Percentiles rank a stretch among this genome's conserved stretches.
phyloP scores from a whole-genome alignment of 2,888 invertebrate species.

The Tribolium freemani region DNA sequence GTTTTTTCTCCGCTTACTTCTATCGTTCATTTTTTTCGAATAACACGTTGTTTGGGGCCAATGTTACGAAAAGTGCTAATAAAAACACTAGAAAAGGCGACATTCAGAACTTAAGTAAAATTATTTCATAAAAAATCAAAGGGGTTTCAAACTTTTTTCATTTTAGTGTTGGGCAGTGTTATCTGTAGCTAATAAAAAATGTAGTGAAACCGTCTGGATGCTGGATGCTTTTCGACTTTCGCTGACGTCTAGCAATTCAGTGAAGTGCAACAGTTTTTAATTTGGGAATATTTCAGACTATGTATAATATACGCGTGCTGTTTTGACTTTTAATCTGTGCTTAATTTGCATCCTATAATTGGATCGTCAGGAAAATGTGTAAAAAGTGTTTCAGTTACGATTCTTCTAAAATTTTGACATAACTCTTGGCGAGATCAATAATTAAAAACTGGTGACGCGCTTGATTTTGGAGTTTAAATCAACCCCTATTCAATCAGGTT shows the following conservation, averaged over 20 bases:
- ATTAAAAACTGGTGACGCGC: neutral
- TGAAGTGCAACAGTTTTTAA: neutral
- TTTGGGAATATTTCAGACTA: neutral
- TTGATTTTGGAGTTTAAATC: neutral
- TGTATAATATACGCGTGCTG: neutral
- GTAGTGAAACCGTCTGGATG: neutral
- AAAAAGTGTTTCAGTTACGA: neutral
- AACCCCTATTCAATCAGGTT: neutral
- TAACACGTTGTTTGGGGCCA: too few relatives aligned
- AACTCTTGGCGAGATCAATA: constrained; percentile 1
- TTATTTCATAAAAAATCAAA: too few relatives aligned
- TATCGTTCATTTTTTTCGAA: too few relatives aligned
- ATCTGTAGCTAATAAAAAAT: neutral
- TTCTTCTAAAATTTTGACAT: neutral
- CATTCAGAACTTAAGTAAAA: too few relatives aligned
- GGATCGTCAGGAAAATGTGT: neutral
- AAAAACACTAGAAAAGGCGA: too few relatives aligned
- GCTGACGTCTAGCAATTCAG: neutral
- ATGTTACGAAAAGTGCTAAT: too few relatives aligned
- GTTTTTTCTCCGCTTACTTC: too few relatives aligned
- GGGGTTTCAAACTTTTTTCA: too few relatives aligned
- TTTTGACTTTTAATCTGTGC: constrained; percentile 2
- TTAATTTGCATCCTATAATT: constrained; percentile 13
- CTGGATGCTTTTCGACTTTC: neutral
- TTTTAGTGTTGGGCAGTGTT: neutral